Conservation (phyloP, 2,797 vertebrate genomes). For the Sebastes iracundus region DNA sequence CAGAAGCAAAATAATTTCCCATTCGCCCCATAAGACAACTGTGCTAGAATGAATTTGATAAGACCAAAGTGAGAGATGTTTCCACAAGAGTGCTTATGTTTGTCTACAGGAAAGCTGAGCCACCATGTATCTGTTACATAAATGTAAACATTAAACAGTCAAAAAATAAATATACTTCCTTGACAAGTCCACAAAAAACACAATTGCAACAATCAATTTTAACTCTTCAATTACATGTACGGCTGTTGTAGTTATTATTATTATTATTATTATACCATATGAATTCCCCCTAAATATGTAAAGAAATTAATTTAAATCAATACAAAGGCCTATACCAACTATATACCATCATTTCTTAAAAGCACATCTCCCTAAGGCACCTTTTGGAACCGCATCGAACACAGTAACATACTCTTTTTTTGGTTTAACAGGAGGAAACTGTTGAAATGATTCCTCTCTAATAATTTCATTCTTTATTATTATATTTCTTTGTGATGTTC, state of each 20-base stretch:
- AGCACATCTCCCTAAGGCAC: not conserved
- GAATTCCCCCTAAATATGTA: not conserved
- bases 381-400: not conserved
- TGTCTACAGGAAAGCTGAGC: not conserved
- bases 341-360: not conserved
- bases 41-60: conserved; percentile 23
- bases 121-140: not conserved
- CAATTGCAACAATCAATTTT: not conserved
- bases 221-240: not conserved
- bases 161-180: not conserved
- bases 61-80: conserved; percentile 14
- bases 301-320: not conserved
- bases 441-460: not conserved
- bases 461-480: not conserved
- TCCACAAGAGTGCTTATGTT: not conserved
- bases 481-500: not conserved
- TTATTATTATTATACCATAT: not conserved
- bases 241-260: not conserved
- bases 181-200: not conserved
- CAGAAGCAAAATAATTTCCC: conserved; percentile 49
- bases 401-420: not conserved
- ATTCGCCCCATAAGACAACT: conserved; percentile 11
- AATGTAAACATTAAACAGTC: not conserved
- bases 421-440: not conserved
- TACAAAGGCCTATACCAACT: not conserved